Percentiles rank a stretch among this genome's conserved stretches.
Conservation (phyloP, 2,888 invertebrate genomes). For the Laspeyria flexula region DNA sequence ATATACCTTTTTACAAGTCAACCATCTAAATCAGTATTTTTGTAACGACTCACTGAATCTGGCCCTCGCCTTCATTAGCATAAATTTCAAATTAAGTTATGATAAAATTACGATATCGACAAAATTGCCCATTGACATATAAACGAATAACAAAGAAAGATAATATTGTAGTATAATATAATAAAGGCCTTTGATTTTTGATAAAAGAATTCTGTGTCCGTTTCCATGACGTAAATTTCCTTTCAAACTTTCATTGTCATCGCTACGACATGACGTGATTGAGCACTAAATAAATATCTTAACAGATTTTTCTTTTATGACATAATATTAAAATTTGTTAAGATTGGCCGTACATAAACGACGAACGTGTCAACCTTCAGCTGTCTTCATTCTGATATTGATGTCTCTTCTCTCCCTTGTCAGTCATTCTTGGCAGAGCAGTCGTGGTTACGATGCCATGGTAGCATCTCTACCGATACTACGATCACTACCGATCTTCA, state of each 20-base stretch:
- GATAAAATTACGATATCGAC: slow-evolving; percentile 36
- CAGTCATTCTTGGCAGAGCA: too few relatives aligned
- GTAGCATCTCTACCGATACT: too few relatives aligned
- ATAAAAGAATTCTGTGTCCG: slow-evolving; percentile 18
- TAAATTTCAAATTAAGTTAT: slow-evolving; percentile 42
- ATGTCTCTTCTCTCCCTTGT: too few relatives aligned
- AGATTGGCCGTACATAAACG: too few relatives aligned
- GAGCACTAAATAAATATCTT: slow-evolving; percentile 18
- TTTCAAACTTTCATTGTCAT: slow-evolving; percentile 34
- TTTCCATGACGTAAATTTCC: slow-evolving; percentile 30
- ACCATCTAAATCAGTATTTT: slow-evolving; percentile 30
- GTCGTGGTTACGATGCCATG: too few relatives aligned
- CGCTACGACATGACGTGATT: slow-evolving; percentile 21
- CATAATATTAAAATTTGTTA: too few relatives aligned
- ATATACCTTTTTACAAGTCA: slow-evolving; percentile 11
- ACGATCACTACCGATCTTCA: too few relatives aligned
- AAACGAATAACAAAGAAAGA: slow-evolving; percentile 37
- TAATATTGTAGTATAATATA: slow-evolving; percentile 36
- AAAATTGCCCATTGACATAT: slow-evolving; percentile 28
- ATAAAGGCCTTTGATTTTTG: slow-evolving; percentile 22
- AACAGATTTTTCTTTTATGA: not conserved
- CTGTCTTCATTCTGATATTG: too few relatives aligned
- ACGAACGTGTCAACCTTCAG: too few relatives aligned
- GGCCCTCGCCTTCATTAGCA: slow-evolving; percentile 31
- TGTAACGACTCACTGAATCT: slow-evolving; percentile 29